Percentiles rank a stretch among this genome's conserved stretches.
These are phyloP conservation scores for Drosophila ercepeae DNA, from an alignment of 1,140 invertebrate genomes.

Conservation along the genomic window DNA sequence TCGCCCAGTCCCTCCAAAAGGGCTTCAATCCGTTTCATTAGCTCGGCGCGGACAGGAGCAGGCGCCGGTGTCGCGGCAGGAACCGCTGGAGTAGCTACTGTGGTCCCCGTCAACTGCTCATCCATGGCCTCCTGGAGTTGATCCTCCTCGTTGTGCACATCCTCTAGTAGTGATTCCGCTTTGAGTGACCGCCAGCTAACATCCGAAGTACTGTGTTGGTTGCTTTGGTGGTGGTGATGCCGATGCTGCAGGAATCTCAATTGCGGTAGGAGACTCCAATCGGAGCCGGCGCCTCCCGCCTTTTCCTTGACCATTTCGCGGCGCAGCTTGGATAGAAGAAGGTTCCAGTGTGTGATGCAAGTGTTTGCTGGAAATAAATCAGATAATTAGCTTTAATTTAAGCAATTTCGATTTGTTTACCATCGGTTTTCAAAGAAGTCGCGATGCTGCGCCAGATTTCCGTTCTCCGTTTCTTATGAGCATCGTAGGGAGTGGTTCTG, in stretches of 20 bases:
- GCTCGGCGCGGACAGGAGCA: slow-evolving; percentile 16
- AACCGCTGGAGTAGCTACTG: not conserved
- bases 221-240: slow-evolving; percentile 23
- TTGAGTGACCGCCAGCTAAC: slow-evolving; percentile 19
- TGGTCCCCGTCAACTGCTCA: slow-evolving; percentile 51
- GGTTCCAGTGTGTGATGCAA: slow-evolving; percentile 67
- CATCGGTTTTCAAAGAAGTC: slow-evolving; percentile 55
- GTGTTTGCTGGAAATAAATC: slow-evolving; percentile 26
- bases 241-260: slow-evolving; percentile 55
- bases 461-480: slow-evolving; percentile 33
- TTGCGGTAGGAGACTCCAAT: slow-evolving; percentile 63
- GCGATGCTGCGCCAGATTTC: slow-evolving; percentile 75
- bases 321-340: slow-evolving; percentile 48
- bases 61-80: not conserved
- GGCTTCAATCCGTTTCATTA: slow-evolving; percentile 64
- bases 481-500: slow-evolving; percentile 57
- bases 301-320: slow-evolving; percentile 53
- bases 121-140: slow-evolving; percentile 78
- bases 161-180: slow-evolving; percentile 37
- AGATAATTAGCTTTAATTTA: not conserved
- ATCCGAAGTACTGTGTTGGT: slow-evolving; percentile 6
- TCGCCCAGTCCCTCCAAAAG: slow-evolving; percentile 64
- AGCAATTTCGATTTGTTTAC: slow-evolving; percentile 27
- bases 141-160: slow-evolving; percentile 68
- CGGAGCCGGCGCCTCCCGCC: slow-evolving; percentile 28